Conservation (phyloP, 1,140 invertebrate genomes). For the Piezodorus guildinii region DNA sequence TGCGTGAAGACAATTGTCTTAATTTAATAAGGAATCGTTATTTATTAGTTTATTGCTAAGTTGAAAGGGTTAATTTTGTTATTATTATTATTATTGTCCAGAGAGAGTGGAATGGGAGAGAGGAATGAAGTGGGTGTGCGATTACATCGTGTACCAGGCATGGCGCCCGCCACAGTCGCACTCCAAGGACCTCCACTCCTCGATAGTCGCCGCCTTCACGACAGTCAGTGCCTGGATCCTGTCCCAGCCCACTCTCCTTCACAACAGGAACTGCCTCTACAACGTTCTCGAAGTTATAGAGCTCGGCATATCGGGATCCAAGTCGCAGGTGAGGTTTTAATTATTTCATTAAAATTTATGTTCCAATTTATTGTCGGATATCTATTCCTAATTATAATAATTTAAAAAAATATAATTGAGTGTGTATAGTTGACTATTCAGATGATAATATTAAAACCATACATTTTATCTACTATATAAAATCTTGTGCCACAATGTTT, state of each 20-base stretch:
- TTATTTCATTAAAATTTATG: not conserved
- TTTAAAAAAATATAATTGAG: too few species aligned
- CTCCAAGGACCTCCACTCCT: slow-evolving; percentile 95
- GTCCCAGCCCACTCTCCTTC: slow-evolving; percentile 72
- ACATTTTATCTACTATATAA: too few species aligned
- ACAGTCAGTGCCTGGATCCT: slow-evolving; percentile 87
- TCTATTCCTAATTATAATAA: too few species aligned
- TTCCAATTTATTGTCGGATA: too few species aligned
- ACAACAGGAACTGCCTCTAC: slow-evolving; percentile 83
- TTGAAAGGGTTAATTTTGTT: too few species aligned
- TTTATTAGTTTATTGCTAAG: too few species aligned
- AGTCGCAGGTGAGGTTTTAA: slow-evolving; percentile 46
- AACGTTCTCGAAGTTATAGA: slow-evolving; percentile 94
- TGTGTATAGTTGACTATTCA: too few species aligned
- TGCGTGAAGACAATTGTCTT: too few species aligned
- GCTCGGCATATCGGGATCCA: slow-evolving; percentile 91
- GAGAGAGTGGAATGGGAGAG: slow-evolving; percentile 33
- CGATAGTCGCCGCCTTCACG: slow-evolving; percentile 88
- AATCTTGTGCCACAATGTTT: too few species aligned
- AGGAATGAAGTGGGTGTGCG: slow-evolving; percentile 94
- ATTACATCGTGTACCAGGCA: slow-evolving; percentile 94
- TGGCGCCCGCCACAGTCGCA: slow-evolving; percentile 87
- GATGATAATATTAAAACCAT: too few species aligned
- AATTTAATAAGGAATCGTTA: too few species aligned
- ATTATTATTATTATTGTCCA: too few species aligned